Conservation (phyloP, 1,140 invertebrate species). For the Chrysoperla carnea region DNA sequence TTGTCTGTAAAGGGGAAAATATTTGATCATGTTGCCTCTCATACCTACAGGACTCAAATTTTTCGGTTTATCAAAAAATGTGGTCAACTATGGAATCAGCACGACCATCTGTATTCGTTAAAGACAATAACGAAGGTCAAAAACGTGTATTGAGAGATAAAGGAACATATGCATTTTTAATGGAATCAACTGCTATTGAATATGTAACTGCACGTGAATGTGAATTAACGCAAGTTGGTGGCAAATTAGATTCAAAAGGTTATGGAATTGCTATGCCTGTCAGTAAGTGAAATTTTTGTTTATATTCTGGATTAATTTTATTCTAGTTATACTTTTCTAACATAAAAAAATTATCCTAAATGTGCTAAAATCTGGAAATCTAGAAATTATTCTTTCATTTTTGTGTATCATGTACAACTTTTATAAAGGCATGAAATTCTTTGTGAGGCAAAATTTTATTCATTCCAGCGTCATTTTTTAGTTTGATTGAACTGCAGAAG, state of each 20-base stretch:
- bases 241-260: conserved; percentile 60
- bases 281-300: conserved; percentile 28
- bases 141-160: conserved; percentile 55
- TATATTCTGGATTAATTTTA: no score
- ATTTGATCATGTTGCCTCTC: no score
- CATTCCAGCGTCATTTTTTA: no score
- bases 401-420: no score
- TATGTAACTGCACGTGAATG: conserved; percentile 61
- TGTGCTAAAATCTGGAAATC: no score
- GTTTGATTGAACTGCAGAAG: no score
- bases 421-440: no score
- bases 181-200: conserved; percentile 71
- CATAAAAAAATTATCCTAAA: no score
- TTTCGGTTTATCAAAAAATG: conserved; percentile 45
- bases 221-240: conserved; percentile 56
- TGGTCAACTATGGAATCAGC: conserved; percentile 68
- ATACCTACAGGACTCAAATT: conserved; percentile 39
- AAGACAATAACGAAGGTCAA: conserved; percentile 66
- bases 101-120: conserved; percentile 64
- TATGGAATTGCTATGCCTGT: conserved; percentile 63
- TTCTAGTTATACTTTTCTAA: no score
- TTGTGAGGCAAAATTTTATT: no score
- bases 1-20: no score
- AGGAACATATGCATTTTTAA: conserved; percentile 58
- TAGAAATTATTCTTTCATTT: no score